Conservation (phyloP, 2,797 vertebrate species). For the Amazonetta brasiliensis region DNA sequence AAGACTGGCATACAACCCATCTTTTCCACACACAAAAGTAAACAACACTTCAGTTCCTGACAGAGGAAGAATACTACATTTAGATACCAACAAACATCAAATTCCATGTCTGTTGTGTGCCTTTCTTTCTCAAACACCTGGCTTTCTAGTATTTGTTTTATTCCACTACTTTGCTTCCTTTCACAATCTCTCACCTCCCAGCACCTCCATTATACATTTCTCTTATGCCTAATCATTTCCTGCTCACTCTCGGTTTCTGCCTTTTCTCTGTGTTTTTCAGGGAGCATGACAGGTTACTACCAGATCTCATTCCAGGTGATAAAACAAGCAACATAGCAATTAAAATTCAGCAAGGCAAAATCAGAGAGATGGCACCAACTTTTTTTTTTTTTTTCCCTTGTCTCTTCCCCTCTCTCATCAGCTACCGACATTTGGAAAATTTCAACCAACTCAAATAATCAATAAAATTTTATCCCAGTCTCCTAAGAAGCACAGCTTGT, state of each 20-base stretch:
- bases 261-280: background rate
- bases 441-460: background rate
- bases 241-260: background rate
- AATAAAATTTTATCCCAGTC: background rate
- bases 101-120: background rate
- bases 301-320: background rate
- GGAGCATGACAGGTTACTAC: background rate
- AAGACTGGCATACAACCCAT: background rate
- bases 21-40: background rate
- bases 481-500: background rate
- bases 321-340: conserved; percentile 14
- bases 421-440: conserved; percentile 12
- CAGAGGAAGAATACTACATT: conserved; percentile 4
- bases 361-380: background rate
- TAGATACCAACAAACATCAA: background rate
- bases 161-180: conserved; percentile 7
- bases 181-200: background rate
- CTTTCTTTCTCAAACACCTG: background rate
- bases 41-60: background rate
- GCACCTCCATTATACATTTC: background rate
- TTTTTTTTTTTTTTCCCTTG: too few relatives aligned
- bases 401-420: background rate
- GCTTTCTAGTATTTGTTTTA: background rate
- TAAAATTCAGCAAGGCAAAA: conserved; percentile 23
- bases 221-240: background rate